These are phyloP conservation scores for Drymodes brunneopygia DNA, from an alignment of 2,113 vertebrate genomes.

Conservation along the genomic window DNA sequence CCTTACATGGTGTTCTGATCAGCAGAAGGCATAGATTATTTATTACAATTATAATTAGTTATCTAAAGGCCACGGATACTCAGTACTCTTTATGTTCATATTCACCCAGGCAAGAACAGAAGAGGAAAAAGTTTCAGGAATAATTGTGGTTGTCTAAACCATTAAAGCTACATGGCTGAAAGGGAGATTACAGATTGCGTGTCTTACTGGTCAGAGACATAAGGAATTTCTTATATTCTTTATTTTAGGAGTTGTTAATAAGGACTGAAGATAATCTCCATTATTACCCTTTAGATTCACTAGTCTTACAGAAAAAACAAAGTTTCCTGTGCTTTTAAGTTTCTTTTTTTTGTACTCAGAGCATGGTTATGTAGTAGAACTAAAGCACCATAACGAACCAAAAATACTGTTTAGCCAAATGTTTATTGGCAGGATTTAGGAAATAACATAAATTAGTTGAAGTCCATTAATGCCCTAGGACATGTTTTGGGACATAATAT, in stretches of 20 bases:
- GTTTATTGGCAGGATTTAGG: not conserved
- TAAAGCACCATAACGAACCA: not conserved
- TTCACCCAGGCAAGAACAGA: not conserved
- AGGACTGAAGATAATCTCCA: not conserved
- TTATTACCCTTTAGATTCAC: not conserved
- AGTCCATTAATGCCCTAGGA: not conserved
- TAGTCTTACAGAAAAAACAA: not conserved
- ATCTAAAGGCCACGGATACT: not conserved
- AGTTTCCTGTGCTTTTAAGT: not conserved
- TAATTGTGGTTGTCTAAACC: not conserved
- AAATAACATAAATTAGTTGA: slow-evolving; percentile 35
- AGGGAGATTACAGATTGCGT: not conserved
- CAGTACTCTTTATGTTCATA: not conserved
- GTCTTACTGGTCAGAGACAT: not conserved
- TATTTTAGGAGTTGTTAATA: not conserved
- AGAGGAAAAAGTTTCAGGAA: not conserved
- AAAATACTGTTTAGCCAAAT: not conserved
- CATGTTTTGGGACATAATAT: not conserved
- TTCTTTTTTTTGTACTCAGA: not conserved
- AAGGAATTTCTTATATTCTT: not conserved
- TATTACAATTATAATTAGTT: not conserved
- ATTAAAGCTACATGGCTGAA: not conserved
- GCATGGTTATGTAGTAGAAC: not conserved
- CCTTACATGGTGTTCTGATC: not conserved
- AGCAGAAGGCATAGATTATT: not conserved